These are phyloP conservation scores for Myotis vivesi DNA, from an alignment of 2,797 vertebrate genomes.

Conservation along the genomic window DNA sequence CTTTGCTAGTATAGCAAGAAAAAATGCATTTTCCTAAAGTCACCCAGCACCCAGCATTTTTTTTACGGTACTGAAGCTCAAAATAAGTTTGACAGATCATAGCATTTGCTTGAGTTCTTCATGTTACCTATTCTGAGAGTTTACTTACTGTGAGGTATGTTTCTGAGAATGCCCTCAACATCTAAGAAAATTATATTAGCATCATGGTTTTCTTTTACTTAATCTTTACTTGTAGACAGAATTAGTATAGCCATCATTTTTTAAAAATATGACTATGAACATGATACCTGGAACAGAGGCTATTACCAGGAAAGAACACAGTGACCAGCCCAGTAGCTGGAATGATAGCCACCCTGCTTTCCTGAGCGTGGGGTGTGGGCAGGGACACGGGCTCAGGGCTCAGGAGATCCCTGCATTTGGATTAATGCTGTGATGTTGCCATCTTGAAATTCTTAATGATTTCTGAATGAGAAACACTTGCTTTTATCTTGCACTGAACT, in stretches of 20 bases:
- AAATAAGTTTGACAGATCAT: not conserved
- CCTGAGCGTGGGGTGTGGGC: too few relatives aligned
- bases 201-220: not conserved
- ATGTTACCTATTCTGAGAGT: not conserved
- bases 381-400: not conserved
- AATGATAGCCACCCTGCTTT: not conserved
- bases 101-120: not conserved
- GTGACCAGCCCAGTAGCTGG: not conserved
- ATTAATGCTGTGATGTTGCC: not conserved
- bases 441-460: not conserved
- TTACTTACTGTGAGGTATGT: not conserved
- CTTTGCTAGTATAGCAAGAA: not conserved
- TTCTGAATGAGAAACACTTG: not conserved
- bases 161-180: not conserved
- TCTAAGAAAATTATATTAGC: not conserved
- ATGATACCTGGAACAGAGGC: not conserved
- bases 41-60: not conserved
- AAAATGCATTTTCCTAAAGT: not conserved
- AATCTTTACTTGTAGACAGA: not conserved
- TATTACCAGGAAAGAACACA: not conserved
- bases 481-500: not conserved
- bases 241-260: not conserved
- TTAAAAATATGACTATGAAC: not conserved
- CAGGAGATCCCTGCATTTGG: not conserved
- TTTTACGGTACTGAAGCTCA: not conserved